Percentiles rank a stretch among this genome's conserved stretches.
These are phyloP conservation scores for Rotaria socialis DNA, from an alignment of 2,888 invertebrate species.

Conservation along the genomic window DNA sequence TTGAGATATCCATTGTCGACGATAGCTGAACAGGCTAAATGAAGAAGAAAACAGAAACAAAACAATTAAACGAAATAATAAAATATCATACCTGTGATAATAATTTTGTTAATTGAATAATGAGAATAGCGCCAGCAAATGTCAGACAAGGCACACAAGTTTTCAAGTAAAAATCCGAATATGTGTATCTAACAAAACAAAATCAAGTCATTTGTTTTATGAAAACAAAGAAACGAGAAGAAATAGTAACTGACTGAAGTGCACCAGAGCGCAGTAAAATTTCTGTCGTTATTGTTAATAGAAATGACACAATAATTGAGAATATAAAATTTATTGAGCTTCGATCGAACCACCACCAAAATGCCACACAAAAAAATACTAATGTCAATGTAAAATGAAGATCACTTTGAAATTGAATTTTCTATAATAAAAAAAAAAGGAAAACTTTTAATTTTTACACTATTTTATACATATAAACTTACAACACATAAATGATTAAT, in stretches of 20 bases:
- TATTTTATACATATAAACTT: not conserved
- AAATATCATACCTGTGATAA: constrained; percentile 12
- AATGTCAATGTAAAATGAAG: constrained; percentile 42
- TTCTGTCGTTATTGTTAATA: not conserved
- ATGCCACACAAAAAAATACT: constrained; percentile 38
- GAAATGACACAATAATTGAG: constrained; percentile 49
- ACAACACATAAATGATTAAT: constrained; percentile 43
- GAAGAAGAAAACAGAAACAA: not conserved
- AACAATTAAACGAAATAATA: not conserved
- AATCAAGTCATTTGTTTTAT: too few species aligned
- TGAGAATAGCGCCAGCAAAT: constrained; percentile 15
- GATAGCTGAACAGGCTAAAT: not conserved
- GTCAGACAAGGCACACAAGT: constrained; percentile 32
- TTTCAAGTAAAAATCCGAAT: constrained; percentile 29
- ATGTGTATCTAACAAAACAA: not conserved
- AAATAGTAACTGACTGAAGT: not conserved
- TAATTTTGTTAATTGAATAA: not conserved
- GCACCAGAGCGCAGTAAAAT: constrained; percentile 17
- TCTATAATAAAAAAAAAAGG: constrained; percentile 37
- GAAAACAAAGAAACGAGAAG: not conserved
- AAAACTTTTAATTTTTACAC: not conserved
- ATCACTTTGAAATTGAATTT: constrained; percentile 45
- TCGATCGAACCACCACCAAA: constrained; percentile 46
- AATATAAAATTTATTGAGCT: constrained; percentile 66
- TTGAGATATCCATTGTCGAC: not conserved